Conservation (phyloP, 1,140 invertebrate species). For the Trypoxylus dichotomus region DNA sequence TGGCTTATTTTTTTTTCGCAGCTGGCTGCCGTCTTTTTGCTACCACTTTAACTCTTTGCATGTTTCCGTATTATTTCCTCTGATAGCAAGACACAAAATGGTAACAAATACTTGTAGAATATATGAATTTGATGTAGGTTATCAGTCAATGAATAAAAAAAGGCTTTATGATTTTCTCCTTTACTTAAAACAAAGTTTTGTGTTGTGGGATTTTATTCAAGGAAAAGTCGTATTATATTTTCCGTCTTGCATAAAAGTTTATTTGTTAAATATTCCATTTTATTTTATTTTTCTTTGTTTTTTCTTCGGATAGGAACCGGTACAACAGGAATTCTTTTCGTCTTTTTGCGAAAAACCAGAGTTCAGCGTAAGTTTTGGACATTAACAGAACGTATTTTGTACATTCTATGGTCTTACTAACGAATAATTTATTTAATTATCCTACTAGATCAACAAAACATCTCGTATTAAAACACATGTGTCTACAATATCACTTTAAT, state of each 20-base stretch:
- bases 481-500: not conserved
- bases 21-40: too few species aligned
- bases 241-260: not conserved
- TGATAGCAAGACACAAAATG: too few species aligned
- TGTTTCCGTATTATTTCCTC: too few species aligned
- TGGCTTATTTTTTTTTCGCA: too few species aligned
- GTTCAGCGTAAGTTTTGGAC: constrained; percentile 43
- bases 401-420: not conserved
- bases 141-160: too few species aligned
- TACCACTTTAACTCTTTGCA: too few species aligned
- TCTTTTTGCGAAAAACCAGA: constrained; percentile 49
- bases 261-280: not conserved
- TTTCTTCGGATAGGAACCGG: constrained; percentile 46
- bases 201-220: not conserved
- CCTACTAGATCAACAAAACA: too few species aligned
- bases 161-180: too few species aligned
- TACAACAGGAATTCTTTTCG: constrained; percentile 51
- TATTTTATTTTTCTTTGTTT: constrained; percentile 37
- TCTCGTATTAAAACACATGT: not conserved
- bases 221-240: not conserved
- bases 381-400: not conserved
- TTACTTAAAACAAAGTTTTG: too few species aligned
- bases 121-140: too few species aligned
- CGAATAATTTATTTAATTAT: too few species aligned
- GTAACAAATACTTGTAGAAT: too few species aligned